phyloP scores from a whole-genome alignment of 2,888 invertebrate genomes.

The Chloroclystis v-ata region DNA sequence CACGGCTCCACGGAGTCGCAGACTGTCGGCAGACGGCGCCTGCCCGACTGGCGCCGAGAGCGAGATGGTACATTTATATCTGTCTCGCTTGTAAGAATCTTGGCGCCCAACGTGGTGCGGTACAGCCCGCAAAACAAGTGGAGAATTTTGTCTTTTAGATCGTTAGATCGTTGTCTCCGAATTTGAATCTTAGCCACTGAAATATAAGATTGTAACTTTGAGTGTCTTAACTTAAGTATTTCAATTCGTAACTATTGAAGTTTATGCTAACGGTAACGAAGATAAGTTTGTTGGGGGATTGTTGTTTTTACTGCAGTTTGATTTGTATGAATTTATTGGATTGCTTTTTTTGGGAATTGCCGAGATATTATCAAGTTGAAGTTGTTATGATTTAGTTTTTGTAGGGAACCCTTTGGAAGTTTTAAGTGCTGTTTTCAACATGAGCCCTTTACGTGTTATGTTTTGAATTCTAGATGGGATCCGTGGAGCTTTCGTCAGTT shows the following conservation, averaged over 20 bases:
- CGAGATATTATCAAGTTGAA: slow-evolving; percentile 6
- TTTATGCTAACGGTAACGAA: slow-evolving; percentile 12
- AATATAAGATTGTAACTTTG: slow-evolving; percentile 1
- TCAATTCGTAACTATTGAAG: background rate
- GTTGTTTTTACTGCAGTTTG: slow-evolving; percentile 48
- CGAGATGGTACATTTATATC: slow-evolving; percentile 33
- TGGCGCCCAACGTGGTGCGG: slow-evolving; percentile 53
- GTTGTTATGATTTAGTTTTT: slow-evolving; percentile 17
- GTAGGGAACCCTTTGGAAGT: slow-evolving; percentile 6
- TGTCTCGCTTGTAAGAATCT: slow-evolving; percentile 39
- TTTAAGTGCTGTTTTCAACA: background rate
- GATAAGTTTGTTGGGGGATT: slow-evolving; percentile 18
- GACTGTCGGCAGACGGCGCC: slow-evolving; percentile 71
- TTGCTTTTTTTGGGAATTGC: slow-evolving; percentile 33
- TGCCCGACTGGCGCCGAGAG: slow-evolving; percentile 74
- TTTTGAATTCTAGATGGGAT: background rate
- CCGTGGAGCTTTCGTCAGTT: no score
- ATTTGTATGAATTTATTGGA: slow-evolving; percentile 56
- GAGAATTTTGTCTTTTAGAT: background rate
- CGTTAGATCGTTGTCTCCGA: background rate
- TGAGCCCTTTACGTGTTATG: slow-evolving; percentile 3
- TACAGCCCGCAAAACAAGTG: slow-evolving; percentile 11
- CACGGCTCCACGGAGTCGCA: slow-evolving; percentile 59
- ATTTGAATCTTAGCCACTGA: background rate
- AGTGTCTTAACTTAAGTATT: background rate